These are phyloP conservation scores for Malacoraja senta DNA, from an alignment of 2,797 vertebrate genomes.

Conservation along the genomic window DNA sequence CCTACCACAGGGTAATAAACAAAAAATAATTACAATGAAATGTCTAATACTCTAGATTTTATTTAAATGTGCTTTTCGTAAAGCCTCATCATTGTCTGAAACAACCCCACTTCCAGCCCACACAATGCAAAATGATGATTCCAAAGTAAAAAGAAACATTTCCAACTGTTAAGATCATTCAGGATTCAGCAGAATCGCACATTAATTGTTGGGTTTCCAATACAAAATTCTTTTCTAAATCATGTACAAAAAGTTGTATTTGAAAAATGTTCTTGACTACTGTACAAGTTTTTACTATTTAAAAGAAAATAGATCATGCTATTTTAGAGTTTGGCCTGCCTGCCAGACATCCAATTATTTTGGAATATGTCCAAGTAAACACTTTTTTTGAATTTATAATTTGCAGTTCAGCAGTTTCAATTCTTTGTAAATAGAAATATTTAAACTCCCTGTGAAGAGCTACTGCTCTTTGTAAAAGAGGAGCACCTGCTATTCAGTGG, in stretches of 20 bases:
- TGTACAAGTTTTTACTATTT: conserved; percentile 75
- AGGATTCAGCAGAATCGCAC: conserved; percentile 66
- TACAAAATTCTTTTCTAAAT: conserved; percentile 74
- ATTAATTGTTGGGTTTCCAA: conserved; percentile 67
- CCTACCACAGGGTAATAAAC: conserved; percentile 72
- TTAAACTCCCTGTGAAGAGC: conserved; percentile 11
- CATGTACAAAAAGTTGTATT: conserved; percentile 94
- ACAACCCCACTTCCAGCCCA: conserved; percentile 71
- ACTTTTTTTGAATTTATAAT: conserved; percentile 41
- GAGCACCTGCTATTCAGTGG: conserved; percentile 36
- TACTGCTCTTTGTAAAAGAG: not conserved
- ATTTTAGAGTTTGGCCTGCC: conserved; percentile 68
- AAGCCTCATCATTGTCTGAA: conserved; percentile 60
- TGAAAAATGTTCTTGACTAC: conserved; percentile 79
- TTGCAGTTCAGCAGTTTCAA: conserved; percentile 33
- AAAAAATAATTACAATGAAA: conserved; percentile 59
- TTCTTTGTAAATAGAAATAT: conserved; percentile 26
- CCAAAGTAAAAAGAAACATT: conserved; percentile 61
- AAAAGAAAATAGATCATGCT: conserved; percentile 62
- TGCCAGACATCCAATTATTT: conserved; percentile 59
- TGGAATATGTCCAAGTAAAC: conserved; percentile 75
- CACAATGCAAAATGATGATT: conserved; percentile 65
- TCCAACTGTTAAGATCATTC: conserved; percentile 62
- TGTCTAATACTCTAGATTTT: conserved; percentile 74
- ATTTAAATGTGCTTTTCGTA: conserved; percentile 71